Percentiles rank a stretch among this genome's conserved stretches.
Evolutionary conservation across 1,140 invertebrate species (phyloP).

Genomic region (Aphaenogaster floridana): DNA sequence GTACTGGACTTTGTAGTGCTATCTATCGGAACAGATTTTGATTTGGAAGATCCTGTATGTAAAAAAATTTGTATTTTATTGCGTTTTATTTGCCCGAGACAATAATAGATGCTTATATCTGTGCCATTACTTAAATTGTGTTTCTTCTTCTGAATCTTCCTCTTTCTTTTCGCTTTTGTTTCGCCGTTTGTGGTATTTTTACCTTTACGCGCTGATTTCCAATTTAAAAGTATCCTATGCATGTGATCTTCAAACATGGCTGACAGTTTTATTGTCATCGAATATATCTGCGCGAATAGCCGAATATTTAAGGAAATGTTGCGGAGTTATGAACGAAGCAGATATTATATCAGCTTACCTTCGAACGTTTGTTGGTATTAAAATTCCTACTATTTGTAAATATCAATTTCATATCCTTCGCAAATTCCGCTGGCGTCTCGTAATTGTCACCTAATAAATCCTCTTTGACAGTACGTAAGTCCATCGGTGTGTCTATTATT

Average conservation of each 20-base stretch:
- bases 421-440: constrained; percentile 92
- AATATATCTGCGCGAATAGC: constrained; percentile 91
- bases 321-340: constrained; percentile 12
- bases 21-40: constrained; percentile 88
- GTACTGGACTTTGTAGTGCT: constrained; percentile 67
- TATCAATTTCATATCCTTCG: constrained; percentile 95
- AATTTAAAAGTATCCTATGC: constrained; percentile 88
- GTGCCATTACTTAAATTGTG: constrained; percentile 82
- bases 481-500: constrained; percentile 92
- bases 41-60: constrained; percentile 89
- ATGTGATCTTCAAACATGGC: constrained; percentile 95
- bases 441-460: constrained; percentile 93
- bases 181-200: constrained; percentile 57
- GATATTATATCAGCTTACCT: constrained; percentile 87
- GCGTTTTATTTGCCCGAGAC: constrained; percentile 8
- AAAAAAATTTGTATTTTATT: constrained; percentile 40
- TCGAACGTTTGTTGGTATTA: constrained; percentile 96
- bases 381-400: constrained; percentile 96
- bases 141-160: constrained; percentile 66
- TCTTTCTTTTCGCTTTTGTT: constrained; percentile 72
- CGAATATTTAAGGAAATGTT: constrained; percentile 26
- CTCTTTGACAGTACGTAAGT: constrained; percentile 93
- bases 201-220: constrained; percentile 87
- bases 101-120: constrained; percentile 74
- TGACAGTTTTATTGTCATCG: constrained; percentile 95